Percentiles rank a stretch among this genome's conserved stretches.
These are phyloP conservation scores for Oscheius sp. DNA, from an alignment of 2,888 invertebrate species.

Conservation along the genomic window DNA sequence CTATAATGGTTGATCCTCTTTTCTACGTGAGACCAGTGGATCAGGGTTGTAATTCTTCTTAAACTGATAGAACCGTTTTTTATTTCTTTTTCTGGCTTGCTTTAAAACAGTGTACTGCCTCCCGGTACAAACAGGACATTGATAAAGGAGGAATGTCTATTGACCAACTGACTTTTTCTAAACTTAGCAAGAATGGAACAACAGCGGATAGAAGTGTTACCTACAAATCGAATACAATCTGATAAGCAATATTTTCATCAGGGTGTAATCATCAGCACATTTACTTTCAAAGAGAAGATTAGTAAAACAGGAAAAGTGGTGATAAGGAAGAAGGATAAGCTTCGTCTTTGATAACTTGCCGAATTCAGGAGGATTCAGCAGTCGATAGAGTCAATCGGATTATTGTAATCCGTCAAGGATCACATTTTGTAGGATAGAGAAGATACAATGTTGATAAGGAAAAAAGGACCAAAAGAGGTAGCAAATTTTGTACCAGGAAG, in stretches of 20 bases:
- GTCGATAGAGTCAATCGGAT: background rate
- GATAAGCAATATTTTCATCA: constrained; percentile 33
- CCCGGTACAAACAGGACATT: background rate
- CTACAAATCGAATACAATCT: constrained; percentile 34
- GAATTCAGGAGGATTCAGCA: background rate
- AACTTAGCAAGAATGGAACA: background rate
- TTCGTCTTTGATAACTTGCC: constrained; percentile 4
- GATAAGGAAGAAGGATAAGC: constrained; percentile 33
- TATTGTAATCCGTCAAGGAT: background rate
- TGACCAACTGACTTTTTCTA: background rate
- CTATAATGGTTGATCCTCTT: background rate
- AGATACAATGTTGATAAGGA: no score
- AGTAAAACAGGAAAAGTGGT: constrained; percentile 27
- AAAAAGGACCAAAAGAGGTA: no score
- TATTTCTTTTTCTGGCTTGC: background rate
- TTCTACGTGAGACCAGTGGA: background rate
- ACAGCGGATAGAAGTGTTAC: constrained; percentile 10
- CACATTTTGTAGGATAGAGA: no score
- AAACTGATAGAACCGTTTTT: no score
- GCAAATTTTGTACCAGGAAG: no score
- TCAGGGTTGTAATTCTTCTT: no score
- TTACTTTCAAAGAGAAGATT: constrained; percentile 33
- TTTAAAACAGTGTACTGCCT: background rate
- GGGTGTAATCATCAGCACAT: constrained; percentile 7
- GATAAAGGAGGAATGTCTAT: background rate